Base-by-base conservation (phyloP, 1,140 invertebrate species). In the Macrobrachium rosenbergii region DNA sequence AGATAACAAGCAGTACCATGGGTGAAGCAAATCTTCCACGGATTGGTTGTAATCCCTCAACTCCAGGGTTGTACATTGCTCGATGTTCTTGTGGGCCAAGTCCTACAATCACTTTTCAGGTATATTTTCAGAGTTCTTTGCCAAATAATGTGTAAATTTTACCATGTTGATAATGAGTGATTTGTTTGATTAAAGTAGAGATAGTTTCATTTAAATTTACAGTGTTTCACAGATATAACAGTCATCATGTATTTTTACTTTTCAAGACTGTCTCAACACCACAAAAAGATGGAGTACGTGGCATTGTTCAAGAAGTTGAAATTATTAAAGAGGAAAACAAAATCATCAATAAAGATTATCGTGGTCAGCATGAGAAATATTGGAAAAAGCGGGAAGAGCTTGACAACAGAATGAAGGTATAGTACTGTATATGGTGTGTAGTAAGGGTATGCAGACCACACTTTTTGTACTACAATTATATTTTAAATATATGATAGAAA, bases 351-450 rank as follows among this genome's bases (percentile, higher is more conserved):
- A 60, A 63, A 37, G 78, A 80, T 37, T 80, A 37, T 62, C 58
- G 78, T 37, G 37, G 63, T 37, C 60, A 80, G 60, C 21, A 28
- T 19, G 21, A 80, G 60, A 80, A 80, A 37, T 80, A 80, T 37
- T 63, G 43, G 37, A 63, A 21, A 21, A 80, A 80, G 78, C 16
- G 78, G 60, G 78, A 80, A 16, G 78, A 64, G 16, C 23, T 80
- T 23, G 63, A 80, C 45, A 80, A 80, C 23, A 80, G 60, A 37
- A 37, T 80, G 43, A 80, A 64, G 78, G 78, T 80, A 79, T 16
- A 21, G n/a, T 59, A 21, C 45, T 17, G 2, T 37, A 3, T 1
- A 2, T 37, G 28, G 28, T 37, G 28, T 37, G 3, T 37, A 37
- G 28, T 37, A 37, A 37, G 28, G 28, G 3, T 37, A 37, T 37